phyloP scores from a whole-genome alignment of 2,113 vertebrate species.

The Columbina picui region DNA sequence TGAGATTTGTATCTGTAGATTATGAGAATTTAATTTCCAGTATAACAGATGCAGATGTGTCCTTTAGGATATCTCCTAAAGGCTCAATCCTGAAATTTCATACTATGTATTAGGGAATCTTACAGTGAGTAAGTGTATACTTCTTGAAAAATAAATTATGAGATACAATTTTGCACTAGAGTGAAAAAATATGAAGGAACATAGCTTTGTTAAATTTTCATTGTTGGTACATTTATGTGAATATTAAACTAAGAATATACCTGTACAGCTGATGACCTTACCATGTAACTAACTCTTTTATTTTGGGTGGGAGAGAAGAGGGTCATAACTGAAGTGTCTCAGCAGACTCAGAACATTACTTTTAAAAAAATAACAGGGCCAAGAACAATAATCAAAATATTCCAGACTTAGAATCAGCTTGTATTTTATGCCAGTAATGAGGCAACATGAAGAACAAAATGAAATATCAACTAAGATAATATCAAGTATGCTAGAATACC shows the following conservation, averaged over 20 bases:
- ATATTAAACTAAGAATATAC: background rate
- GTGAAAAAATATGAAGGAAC: background rate
- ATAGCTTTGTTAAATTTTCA: background rate
- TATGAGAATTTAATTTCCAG: background rate
- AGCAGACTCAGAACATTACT: background rate
- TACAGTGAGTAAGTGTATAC: background rate
- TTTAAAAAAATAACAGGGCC: background rate
- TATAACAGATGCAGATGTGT: background rate
- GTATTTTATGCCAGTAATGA: background rate
- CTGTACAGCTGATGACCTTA: background rate
- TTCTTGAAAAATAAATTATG: background rate
- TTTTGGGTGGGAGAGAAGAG: background rate
- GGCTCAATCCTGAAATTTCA: background rate
- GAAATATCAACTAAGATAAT: background rate
- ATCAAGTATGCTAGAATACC: background rate
- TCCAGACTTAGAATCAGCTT: background rate
- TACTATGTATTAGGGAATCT: background rate
- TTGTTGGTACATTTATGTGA: background rate
- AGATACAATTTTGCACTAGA: background rate
- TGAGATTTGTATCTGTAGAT: background rate
- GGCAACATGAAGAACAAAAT: background rate
- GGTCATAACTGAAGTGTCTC: background rate
- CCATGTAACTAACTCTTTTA: background rate
- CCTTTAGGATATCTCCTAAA: background rate
- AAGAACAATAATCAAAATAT: background rate